Conservation (phyloP, 64 coral and sea anemone genomes). For the Montipora cactus region DNA sequence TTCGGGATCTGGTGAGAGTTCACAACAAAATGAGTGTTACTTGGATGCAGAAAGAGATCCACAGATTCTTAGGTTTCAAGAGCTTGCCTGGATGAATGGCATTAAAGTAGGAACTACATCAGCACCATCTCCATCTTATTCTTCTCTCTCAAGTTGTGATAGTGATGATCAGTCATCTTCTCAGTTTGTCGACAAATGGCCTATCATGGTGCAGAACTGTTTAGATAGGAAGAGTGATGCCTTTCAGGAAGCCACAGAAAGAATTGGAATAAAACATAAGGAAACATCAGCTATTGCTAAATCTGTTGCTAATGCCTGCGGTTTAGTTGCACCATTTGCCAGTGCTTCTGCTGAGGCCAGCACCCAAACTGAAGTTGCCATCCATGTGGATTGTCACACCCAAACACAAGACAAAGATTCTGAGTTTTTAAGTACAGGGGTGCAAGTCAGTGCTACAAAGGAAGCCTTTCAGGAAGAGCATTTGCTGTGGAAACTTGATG, state of each 20-base stretch:
- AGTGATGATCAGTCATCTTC: constrained; percentile 8
- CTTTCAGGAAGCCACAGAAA: constrained; percentile 18
- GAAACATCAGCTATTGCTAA: not conserved
- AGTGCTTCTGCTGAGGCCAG: not conserved
- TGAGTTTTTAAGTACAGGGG: not conserved
- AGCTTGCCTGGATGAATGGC: not conserved
- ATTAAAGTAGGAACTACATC: not conserved
- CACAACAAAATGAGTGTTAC: not conserved
- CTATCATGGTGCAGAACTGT: not conserved
- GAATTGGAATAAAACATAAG: constrained; percentile 22
- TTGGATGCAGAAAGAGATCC: not conserved
- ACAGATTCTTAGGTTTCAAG: constrained; percentile 23
- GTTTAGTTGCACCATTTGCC: not conserved
- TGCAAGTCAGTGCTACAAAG: constrained; percentile 42
- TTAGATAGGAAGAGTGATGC: not conserved
- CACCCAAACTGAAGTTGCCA: not conserved
- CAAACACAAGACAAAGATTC: not conserved
- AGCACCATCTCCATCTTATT: not conserved
- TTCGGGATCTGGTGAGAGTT: not conserved
- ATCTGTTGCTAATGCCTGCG: not conserved
- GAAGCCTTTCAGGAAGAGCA: constrained; percentile 71
- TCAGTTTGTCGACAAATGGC: not conserved
- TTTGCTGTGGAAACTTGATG: constrained; percentile 71
- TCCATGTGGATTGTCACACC: not conserved
- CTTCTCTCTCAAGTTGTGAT: not conserved